phyloP scores from a whole-genome alignment of 2,888 invertebrate species.

The Taphrorychus bicolor region DNA sequence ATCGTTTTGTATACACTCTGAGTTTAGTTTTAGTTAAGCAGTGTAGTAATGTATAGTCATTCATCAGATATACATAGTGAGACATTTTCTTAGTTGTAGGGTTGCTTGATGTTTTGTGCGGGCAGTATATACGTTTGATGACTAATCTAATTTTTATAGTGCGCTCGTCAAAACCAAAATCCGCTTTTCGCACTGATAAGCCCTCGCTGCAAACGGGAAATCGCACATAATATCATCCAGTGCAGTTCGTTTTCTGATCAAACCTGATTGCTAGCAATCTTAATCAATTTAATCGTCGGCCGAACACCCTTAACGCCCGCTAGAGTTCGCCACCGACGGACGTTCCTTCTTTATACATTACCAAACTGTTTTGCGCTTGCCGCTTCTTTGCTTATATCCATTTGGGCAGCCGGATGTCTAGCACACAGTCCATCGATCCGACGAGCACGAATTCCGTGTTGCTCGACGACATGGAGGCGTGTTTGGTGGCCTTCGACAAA shows the following conservation, averaged over 20 bases:
- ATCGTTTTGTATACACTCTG: too few relatives aligned
- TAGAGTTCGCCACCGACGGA: slow-evolving; percentile 5
- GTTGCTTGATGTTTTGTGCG: too few relatives aligned
- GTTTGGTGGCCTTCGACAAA: slow-evolving; percentile 89
- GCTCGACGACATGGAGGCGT: slow-evolving; percentile 78
- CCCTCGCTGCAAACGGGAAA: background rate
- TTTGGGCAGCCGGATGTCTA: slow-evolving; percentile 48
- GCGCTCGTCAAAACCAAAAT: background rate
- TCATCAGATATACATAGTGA: too few relatives aligned
- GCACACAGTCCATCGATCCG: slow-evolving; percentile 47
- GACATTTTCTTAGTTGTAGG: too few relatives aligned
- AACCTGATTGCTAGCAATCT: too few relatives aligned
- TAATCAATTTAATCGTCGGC: too few relatives aligned
- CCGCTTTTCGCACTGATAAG: background rate
- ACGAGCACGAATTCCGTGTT: slow-evolving; percentile 9
- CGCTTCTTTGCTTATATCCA: slow-evolving; percentile 43
- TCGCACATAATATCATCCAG: background rate
- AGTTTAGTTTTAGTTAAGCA: too few relatives aligned
- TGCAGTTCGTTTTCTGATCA: too few relatives aligned
- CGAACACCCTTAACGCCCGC: background rate
- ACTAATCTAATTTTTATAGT: too few relatives aligned
- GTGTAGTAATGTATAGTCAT: too few relatives aligned
- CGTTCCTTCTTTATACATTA: background rate
- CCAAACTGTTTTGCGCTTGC: slow-evolving; percentile 41
- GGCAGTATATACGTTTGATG: background rate